These are phyloP conservation scores for Dryobotodes eremita DNA, from an alignment of 2,888 invertebrate genomes.

Conservation along the genomic window DNA sequence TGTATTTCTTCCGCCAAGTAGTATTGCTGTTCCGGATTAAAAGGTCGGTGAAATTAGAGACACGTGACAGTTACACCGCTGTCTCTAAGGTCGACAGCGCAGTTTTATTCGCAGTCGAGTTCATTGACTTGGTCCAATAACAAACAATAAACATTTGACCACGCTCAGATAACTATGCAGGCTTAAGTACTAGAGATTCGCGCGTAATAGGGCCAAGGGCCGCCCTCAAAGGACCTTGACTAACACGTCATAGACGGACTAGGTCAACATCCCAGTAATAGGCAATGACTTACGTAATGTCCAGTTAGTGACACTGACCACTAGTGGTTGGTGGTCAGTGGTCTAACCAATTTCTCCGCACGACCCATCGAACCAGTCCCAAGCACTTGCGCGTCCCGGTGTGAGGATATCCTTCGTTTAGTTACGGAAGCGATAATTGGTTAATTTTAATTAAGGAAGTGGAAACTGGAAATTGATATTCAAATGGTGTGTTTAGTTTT, in stretches of 20 bases:
- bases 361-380: slow-evolving; percentile 20
- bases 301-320: slow-evolving; percentile 31
- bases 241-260: slow-evolving; percentile 27
- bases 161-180: neutral
- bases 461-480: neutral
- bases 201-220: slow-evolving; percentile 29
- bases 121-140: neutral
- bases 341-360: slow-evolving; percentile 47
- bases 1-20: neutral
- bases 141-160: neutral
- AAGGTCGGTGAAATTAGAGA: slow-evolving; percentile 7
- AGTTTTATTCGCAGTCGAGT: neutral
- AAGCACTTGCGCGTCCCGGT: slow-evolving; percentile 1
- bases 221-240: slow-evolving; percentile 32
- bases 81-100: neutral
- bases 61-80: neutral
- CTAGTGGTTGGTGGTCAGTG: neutral
- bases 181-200: slow-evolving; percentile 2
- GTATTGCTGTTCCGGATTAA: neutral
- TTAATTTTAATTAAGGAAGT: slow-evolving; percentile 27
- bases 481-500: neutral
- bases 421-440: slow-evolving; percentile 36
- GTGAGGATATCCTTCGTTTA: slow-evolving; percentile 29
- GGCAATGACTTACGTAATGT: slow-evolving; percentile 39
- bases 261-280: slow-evolving; percentile 53